A percentile compares a stretch with the other conserved stretches of the same genome.
Conservation (phyloP, 2,888 invertebrate species). For the Trachelus stipa region DNA sequence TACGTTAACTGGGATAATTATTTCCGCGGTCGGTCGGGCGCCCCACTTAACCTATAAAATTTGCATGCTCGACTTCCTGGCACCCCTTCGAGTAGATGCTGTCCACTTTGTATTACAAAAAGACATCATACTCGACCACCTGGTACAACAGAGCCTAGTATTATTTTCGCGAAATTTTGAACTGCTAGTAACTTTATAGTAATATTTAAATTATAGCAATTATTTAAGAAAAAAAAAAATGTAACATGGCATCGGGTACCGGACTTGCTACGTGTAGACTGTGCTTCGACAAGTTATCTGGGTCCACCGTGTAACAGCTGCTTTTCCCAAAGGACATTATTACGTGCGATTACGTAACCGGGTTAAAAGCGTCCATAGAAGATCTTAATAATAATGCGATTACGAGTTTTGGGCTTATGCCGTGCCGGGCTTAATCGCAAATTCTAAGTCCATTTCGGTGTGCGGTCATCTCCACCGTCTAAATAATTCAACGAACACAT, state of each 20-base stretch:
- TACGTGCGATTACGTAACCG: not conserved
- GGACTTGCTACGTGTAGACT: not conserved
- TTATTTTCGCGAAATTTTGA: not conserved
- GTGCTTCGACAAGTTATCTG: not conserved
- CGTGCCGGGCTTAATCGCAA: constrained; percentile 42
- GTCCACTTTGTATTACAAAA: constrained; percentile 21
- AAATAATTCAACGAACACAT: constrained; percentile 49
- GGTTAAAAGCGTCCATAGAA: not conserved
- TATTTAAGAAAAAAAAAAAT: not conserved
- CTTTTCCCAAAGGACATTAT: not conserved
- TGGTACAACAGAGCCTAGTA: not conserved
- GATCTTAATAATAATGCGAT: constrained; percentile 48
- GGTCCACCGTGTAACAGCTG: not conserved
- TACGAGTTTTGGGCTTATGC: constrained; percentile 44
- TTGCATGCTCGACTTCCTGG: constrained; percentile 44
- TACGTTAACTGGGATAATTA: constrained; percentile 51
- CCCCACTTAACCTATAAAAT: constrained; percentile 56
- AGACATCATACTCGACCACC: constrained; percentile 3
- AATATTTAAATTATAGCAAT: not conserved
- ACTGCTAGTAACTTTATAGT: not conserved
- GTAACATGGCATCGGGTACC: not conserved
- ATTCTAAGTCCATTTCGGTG: constrained; percentile 51
- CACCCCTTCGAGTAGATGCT: constrained; percentile 20
- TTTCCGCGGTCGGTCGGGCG: constrained; percentile 49
- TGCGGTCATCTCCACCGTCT: constrained; percentile 45